Conservation (phyloP, 2,113 vertebrate genomes). For the Takifugu bimaculatus region DNA sequence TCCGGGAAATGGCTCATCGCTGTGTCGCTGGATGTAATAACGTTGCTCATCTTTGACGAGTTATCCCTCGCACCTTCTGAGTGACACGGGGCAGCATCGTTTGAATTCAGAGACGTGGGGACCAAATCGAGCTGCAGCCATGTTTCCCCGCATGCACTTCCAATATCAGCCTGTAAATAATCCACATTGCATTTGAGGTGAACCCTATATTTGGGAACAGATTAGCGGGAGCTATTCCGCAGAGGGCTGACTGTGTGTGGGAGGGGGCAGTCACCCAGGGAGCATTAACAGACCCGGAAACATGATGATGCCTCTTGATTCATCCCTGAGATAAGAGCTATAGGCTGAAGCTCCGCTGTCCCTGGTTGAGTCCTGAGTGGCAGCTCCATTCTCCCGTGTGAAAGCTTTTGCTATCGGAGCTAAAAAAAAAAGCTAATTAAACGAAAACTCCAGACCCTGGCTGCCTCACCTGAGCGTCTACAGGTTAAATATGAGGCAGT, state of each 20-base stretch:
- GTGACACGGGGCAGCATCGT: conserved; percentile 2
- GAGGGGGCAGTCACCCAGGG: conserved; percentile 6
- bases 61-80: conserved; percentile 28
- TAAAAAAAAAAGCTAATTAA: conserved; percentile 45
- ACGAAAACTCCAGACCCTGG: conserved; percentile 14
- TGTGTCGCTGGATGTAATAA: conserved; percentile 20
- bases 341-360: conserved; percentile 29
- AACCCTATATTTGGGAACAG: conserved; percentile 36
- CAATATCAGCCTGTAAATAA: conserved; percentile 23
- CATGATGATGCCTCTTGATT: conserved; percentile 59
- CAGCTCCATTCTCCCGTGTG: conserved; percentile 42
- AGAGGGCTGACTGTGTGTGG: conserved; percentile 4
- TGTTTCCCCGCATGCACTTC: conserved; percentile 10
- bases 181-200: conserved; percentile 20
- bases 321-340: conserved; percentile 43
- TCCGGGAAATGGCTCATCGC: conserved; percentile 47
- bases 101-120: not conserved
- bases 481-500: conserved; percentile 14
- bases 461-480: conserved; percentile 30
- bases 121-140: conserved; percentile 7
- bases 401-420: conserved; percentile 37
- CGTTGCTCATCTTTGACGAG: conserved; percentile 27
- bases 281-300: conserved; percentile 40
- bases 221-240: conserved; percentile 40
- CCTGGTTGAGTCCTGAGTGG: conserved; percentile 50